Evolutionary conservation across 2,797 vertebrate species (phyloP), one percentile per base, ranked within the genome.

Genomic region (Hyperoplus immaculatus): DNA sequence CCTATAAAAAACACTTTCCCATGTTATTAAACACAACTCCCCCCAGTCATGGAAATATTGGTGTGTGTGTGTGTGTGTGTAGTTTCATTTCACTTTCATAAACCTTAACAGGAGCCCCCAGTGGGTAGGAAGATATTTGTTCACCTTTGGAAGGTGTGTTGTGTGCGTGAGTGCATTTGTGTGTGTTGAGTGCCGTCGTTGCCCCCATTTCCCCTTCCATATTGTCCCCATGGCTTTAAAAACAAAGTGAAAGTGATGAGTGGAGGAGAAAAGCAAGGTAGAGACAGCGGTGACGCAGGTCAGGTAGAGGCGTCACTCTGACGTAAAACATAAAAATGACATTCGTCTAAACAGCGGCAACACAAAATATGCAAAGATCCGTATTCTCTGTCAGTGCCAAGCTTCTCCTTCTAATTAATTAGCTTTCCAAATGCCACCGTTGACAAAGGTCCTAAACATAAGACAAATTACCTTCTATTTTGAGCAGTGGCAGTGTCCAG

Each of bases 1-100:
- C 85, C 75, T 54, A 69, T 38, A 42, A 59, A 56, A 81, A 84
- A 80, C 75, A 73, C 42, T 78, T 75, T 83, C 66, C 65, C 67
- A 65, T 77, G 81, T 87, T 89, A 92, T 88, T 90, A 86, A 88
- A 88, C 58, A 81, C 73, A 67, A 54, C 84, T 79, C 81, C 87
- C 89, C 71, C 72, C 56, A 89, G 89, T 80, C 87, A 86, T 51
- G 60, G 72, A 50, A 78, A 83, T 85, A 91, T 86, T 89, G 78
- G 54, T 71, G 89, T 75, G 74, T 81, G 74, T 81, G 54, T 71
- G 89, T 75, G 74, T 81, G 59, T 84, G 58, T 61, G 72, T 56
- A 73, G 13, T 86, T 75, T 87, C 49, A 82, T 81, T 83, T 85
- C 63, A 56, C 75, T 72, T 83, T 89, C 75, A 88, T 87, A 80